Conservation (phyloP, 2,113 vertebrate genomes). For the Hylia prasina region DNA sequence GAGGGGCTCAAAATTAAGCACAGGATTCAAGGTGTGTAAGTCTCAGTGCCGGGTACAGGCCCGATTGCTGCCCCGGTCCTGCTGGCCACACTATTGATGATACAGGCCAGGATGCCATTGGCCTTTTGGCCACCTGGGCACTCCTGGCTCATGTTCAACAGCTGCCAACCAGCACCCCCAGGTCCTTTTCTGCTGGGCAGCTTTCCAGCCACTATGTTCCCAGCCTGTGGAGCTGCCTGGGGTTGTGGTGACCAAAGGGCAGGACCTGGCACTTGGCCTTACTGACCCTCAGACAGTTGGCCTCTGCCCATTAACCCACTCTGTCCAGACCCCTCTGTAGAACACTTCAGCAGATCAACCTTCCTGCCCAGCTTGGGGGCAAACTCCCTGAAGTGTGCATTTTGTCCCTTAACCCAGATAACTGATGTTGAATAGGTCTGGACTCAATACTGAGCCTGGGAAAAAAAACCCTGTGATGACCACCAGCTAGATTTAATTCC, state of each 20-base stretch:
- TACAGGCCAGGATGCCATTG: neutral
- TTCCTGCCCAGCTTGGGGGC: accelerated
- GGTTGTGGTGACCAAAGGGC: neutral
- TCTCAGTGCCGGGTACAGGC: accelerated
- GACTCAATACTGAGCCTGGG: neutral
- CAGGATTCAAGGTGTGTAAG: neutral
- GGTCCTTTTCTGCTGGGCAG: neutral
- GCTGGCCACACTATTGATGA: neutral
- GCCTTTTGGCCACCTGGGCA: neutral
- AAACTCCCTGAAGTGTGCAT: neutral
- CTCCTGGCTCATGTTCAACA: neutral
- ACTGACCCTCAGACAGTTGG: accelerated
- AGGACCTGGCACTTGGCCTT: neutral
- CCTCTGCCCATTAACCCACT: accelerated
- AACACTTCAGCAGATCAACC: neutral
- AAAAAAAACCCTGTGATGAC: neutral
- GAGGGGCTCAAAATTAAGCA: neutral
- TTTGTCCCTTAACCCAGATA: accelerated
- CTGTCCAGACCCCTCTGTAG: neutral
- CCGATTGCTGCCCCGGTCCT: too few species aligned
- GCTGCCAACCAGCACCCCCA: neutral
- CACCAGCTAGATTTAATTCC: neutral
- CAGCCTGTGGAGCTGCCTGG: neutral
- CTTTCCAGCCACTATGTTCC: neutral
- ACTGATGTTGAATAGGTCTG: neutral